Base-by-base conservation (phyloP, 2,888 invertebrate species). In the Plagodis pulveraria region DNA sequence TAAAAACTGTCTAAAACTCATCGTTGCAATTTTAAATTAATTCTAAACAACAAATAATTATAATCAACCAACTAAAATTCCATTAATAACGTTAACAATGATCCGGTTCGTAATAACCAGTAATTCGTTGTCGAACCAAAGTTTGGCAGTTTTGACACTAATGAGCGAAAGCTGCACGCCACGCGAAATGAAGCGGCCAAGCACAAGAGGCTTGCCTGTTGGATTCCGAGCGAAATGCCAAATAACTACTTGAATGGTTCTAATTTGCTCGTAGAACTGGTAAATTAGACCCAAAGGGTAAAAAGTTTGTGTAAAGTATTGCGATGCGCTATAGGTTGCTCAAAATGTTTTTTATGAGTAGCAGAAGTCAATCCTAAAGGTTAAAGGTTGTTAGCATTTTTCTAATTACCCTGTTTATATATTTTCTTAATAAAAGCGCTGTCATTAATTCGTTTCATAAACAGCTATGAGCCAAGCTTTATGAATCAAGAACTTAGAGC, bases 141-240 rank as follows among this genome's bases (percentile, higher is more conserved):
- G 54, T 67, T 65, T 66, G 62, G 57, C 69, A 72, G 81, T 73
- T 82, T 79, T 80, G 83, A 81, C 78, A 72, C 71, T 84, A 83
- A 85, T 81, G 76, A 82, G 74, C 53, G 52, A 67, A 78, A 83
- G 72, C 83, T 81, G 70, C 68, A 66, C 57, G 74, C 77, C 76
- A 77, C 75, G 78, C 77, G 73, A 76, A 75, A 75, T 70, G 68
- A 70, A 70, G 67, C 62, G 58, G 64, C 62, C 52, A 54, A 58
- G 51, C 60, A 53, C 46, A 62, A 66, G 60, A 62, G 63, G 40
- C 53, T 62, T 60, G 58, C 61, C 59, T 46, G 50, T 62, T 69
- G 54, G 59, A 50, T 62, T 62, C 54, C 58, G 43, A 62, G 58
- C 58, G 36, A 51, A 60, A 60, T 49, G 56, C 51, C 56, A 40